Conservation (phyloP, 2,888 invertebrate species). For the Drosophila kuntzei region DNA sequence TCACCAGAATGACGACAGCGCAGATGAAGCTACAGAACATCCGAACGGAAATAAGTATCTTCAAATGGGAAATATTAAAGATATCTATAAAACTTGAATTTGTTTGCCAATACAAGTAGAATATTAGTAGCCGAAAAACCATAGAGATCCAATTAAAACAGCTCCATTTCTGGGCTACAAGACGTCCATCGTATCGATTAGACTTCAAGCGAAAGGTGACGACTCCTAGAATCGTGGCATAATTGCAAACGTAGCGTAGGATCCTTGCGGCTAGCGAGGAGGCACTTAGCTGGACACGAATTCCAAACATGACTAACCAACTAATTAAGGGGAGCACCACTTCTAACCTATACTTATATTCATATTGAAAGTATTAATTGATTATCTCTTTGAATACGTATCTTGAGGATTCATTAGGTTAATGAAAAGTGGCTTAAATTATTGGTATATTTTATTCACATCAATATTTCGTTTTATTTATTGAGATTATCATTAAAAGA, state of each 20-base stretch:
- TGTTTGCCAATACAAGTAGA: background rate
- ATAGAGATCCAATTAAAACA: constrained; percentile 51
- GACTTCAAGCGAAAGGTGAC: constrained; percentile 44
- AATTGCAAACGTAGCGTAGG: constrained; percentile 37
- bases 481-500: background rate
- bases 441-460: background rate
- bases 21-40: constrained; percentile 22
- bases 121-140: constrained; percentile 23
- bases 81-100: background rate
- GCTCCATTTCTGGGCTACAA: constrained; percentile 29
- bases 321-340: background rate
- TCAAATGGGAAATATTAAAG: constrained; percentile 7
- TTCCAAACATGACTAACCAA: constrained; percentile 55
- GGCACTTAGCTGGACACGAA: constrained; percentile 29
- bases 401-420: constrained; percentile 23
- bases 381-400: constrained; percentile 16
- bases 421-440: constrained; percentile 25
- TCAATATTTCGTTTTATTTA: background rate
- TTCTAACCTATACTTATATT: background rate
- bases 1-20: constrained; percentile 30
- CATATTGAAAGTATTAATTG: background rate
- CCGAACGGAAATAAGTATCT: constrained; percentile 26
- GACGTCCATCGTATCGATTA: constrained; percentile 14
- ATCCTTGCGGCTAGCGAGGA: constrained; percentile 42
- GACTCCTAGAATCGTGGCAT: constrained; percentile 56